Base-by-base conservation (phyloP, 2,113 vertebrate species). In the Mus pahari region DNA sequence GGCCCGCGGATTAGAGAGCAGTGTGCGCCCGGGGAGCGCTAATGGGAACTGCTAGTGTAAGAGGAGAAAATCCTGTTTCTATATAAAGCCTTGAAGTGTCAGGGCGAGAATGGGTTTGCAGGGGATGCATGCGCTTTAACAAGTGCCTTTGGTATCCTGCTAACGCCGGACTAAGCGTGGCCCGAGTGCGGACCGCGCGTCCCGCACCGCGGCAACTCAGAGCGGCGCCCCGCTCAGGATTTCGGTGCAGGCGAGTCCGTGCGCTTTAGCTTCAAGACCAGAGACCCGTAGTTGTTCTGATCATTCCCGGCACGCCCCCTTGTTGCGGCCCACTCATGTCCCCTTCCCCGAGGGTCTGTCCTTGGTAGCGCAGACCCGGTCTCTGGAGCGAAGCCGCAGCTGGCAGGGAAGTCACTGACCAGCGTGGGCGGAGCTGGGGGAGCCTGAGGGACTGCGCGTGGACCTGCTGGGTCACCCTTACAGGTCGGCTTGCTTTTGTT, bases 41-140 rank as follows among this genome's bases (percentile, higher is more conserved):
- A 98, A 98, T 98, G 97, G 98, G 94, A 98, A 97, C 96, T 92
- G 98, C 98, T 95, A 98, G 97, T 98, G 98, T 98, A 98, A 99
- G 98, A 98, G 98, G 98, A 98, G 99, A 99, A 99, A 99, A 98
- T 98, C 99, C 99, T 97, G 98, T 99, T 99, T 99, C 99, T 99
- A 97, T 98, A 98, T 98, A 98, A 98, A 98, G 98, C 98, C 88
- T 97, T 96, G 75, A 98, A 98, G 99, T 98, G 98, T 98, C 96
- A 96, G 99, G 97, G 98, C 97, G 99, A 97, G 98, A 98, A 98
- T 97, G 98, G 98, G 98, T 98, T 99, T 95, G 98, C 98, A 95
- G 98, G 94, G 98, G 97, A 96, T 98, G 98, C 98, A 98, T 96
- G 96, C 97, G 98, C 98, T 98, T 98, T 99, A 98, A 98, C 99